Evolutionary conservation across 1,140 invertebrate species (phyloP), one percentile per base, ranked within the genome.

Genomic region (Eurosta solidaginis): DNA sequence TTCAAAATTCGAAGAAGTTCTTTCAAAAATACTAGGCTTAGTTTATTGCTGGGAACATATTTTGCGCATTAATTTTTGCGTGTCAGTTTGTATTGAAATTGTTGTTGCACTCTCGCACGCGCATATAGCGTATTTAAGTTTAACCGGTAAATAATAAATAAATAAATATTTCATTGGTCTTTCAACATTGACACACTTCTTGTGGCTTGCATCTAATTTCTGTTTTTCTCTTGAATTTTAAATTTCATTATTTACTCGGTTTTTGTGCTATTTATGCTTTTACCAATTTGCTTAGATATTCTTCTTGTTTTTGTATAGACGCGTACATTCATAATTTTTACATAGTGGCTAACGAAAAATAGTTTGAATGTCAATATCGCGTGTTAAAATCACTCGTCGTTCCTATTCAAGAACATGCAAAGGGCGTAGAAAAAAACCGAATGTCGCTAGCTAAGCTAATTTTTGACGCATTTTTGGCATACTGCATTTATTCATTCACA

Each of bases 151-250:
- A 68, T 68, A 68, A 68, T 68, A 68, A 68, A 42, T 68, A 20
- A 68, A 68, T 68, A 68, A 68, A 42, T 68, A 20, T 68, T 68
- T 68, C 59, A 68, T 68, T 68, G 59, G 59, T 6, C 59, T n/a
- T n/a, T 33, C 29, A 68, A 42, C 59, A 68, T 40, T 68, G 59
- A 68, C 59, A 68, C 22, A 68, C 33, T 68, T 68, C 27, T 68
- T 40, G 17, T 68, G 59, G 59, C 17, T 68, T 17, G 14, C 27
- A 40, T 68, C 33, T 40, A 36, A 0, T 68, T 68, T 42, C n/a
- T 2, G n/a, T n/a, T 20, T 68, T 42, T 68, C 40, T 40, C 27
- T n/a, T 68, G 59, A 17, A 59, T 59, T 59, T 17, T 59, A 59
- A 20, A 68, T 68, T 68, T 68, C 40, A 20, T 20, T 40, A 33